Percentiles rank a stretch among this genome's conserved stretches.
phyloP scores from a whole-genome alignment of 1,140 invertebrate genomes.

The Hirudo medicinalis region DNA sequence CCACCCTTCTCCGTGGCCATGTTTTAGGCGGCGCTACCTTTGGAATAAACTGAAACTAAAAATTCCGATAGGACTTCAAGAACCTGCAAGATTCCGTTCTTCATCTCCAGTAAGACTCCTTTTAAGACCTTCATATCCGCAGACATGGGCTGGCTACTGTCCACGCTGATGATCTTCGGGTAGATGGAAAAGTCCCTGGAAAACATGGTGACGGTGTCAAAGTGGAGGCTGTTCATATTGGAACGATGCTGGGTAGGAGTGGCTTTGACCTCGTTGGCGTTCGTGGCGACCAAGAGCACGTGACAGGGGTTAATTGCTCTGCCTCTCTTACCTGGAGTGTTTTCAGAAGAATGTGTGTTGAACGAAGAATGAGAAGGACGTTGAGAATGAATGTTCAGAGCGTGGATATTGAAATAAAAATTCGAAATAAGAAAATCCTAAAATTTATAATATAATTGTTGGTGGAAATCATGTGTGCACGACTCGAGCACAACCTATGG shows the following conservation, averaged over 20 bases:
- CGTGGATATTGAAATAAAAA: too few species aligned
- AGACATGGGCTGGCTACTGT: constrained; percentile 49
- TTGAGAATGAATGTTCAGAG: too few species aligned
- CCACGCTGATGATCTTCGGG: constrained; percentile 48
- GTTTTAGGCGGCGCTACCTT: too few species aligned
- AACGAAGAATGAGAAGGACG: too few species aligned
- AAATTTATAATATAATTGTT: background rate
- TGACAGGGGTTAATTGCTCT: constrained; percentile 42
- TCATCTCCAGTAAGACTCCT: constrained; percentile 43
- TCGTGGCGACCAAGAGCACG: constrained; percentile 54
- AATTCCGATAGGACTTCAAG: constrained; percentile 20
- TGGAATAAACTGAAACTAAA: background rate
- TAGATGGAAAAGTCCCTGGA: constrained; percentile 46
- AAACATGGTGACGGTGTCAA: background rate
- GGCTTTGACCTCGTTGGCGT: constrained; percentile 50
- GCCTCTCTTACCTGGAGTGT: constrained; percentile 49
- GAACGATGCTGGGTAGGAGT: constrained; percentile 42
- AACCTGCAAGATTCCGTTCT: constrained; percentile 43
- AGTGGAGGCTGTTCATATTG: background rate
- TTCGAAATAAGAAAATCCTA: too few species aligned
- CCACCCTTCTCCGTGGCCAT: too few species aligned
- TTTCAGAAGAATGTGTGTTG: too few species aligned
- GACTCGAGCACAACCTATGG: constrained; percentile 48
- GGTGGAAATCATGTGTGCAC: background rate
- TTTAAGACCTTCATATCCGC: constrained; percentile 49